phyloP scores from a whole-genome alignment of 2,113 vertebrate genomes.

The Prochilodus magdalenae region DNA sequence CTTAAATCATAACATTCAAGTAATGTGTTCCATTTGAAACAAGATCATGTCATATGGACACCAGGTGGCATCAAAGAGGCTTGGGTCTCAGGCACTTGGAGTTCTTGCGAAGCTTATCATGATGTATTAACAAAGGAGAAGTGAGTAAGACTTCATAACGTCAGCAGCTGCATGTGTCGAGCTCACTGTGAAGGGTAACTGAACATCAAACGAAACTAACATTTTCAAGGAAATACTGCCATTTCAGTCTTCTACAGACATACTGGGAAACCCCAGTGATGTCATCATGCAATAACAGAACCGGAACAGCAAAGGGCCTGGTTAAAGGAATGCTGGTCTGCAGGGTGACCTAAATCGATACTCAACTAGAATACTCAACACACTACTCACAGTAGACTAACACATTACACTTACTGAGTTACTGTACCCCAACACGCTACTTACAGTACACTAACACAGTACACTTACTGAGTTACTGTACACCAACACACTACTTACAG shows the following conservation, averaged over 20 bases:
- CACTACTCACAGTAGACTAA: too few species aligned
- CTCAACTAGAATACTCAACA: too few species aligned
- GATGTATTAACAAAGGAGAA: not conserved
- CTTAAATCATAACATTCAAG: not conserved
- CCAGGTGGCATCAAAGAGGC: slow-evolving; percentile 14
- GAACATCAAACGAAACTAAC: not conserved
- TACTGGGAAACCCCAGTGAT: not conserved
- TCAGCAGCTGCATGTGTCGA: not conserved
- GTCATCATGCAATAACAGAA: not conserved
- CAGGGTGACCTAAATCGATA: too few species aligned
- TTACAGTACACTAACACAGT: too few species aligned
- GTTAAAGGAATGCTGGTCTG: too few species aligned
- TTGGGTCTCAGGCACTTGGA: not conserved
- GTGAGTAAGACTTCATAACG: not conserved
- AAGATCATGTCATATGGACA: not conserved
- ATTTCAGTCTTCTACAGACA: not conserved
- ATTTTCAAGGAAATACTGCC: not conserved
- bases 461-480: too few species aligned
- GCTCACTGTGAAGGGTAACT: not conserved
- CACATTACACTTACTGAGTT: too few species aligned
- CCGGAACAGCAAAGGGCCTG: not conserved
- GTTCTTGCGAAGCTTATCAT: too few species aligned
- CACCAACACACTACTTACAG: too few species aligned
- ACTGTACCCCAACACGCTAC: too few species aligned
- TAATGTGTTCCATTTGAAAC: too few species aligned